Base-by-base conservation (phyloP, 2,888 invertebrate species). In the Drosophila anomalipes region DNA sequence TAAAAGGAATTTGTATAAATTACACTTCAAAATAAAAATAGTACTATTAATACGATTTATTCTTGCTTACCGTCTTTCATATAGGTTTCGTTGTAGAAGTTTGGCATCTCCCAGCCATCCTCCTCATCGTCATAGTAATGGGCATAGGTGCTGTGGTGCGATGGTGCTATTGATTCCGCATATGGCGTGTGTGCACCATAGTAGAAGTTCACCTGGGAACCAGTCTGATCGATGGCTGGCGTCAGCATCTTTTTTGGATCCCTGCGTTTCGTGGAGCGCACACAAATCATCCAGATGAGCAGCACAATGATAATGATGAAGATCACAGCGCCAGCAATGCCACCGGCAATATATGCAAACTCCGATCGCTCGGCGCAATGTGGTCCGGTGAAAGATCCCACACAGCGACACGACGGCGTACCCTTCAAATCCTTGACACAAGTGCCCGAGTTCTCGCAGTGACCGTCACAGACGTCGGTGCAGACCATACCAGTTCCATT, bases 81-180 rank as follows among this genome's bases (percentile, higher is more conserved):
- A 92, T 98, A 98, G 3, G 98, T 98, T 94, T 98, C 98, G 93
- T 98, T 98, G 94, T 98, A 98, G 94, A 98, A 98, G 94, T 98
- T 98, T 0, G 98, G 98, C 98, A 98, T 98, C 93, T 98, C 98
- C 98, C 98, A 98, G 56, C 98, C 98, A 89, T 98, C 98, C 93
- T 98, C 98, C 92, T 98, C 98, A 86, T 98, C 98, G 92, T 98
- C 98, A 88, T 98, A 98, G 93, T 98, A 98, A 93, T 98, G 98
- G 5, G 98, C 98, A 93, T 98, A 98, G 0, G 98, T 98, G 57
- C 98, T 98, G 92, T 98, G 98, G 93, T 98, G 98, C 9, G 98
- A 98, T 1, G 98, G 98, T 0, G 98, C 98, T 85, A 98, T 98
- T 65, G 97, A 98, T 93, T 98, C 98, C 58, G 98, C 98, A 94